phyloP scores from a whole-genome alignment of 2,113 vertebrate species.

The Rattus norvegicus region GRCr8 NC_086024.1:46049501-46050000 shows the following conservation, averaged over 20 bases:
- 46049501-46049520: fast-evolving
- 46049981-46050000: background rate
- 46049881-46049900: background rate
- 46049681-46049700: no score
- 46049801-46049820: background rate
- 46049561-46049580: no score
- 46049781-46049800: background rate
- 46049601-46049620: no score
- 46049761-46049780: no score
- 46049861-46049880: fast-evolving
- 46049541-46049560: background rate
- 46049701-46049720: no score
- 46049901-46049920: fast-evolving
- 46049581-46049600: no score
- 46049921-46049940: background rate
- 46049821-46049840: background rate
- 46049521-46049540: background rate
- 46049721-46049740: no score
- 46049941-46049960: background rate
- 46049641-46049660: no score
- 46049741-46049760: background rate
- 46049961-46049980: background rate
- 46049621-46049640: no score
- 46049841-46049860: no score
- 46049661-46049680: no score